Conservation (phyloP, 1,140 invertebrate species). For the Drosophila teissieri region DNA sequence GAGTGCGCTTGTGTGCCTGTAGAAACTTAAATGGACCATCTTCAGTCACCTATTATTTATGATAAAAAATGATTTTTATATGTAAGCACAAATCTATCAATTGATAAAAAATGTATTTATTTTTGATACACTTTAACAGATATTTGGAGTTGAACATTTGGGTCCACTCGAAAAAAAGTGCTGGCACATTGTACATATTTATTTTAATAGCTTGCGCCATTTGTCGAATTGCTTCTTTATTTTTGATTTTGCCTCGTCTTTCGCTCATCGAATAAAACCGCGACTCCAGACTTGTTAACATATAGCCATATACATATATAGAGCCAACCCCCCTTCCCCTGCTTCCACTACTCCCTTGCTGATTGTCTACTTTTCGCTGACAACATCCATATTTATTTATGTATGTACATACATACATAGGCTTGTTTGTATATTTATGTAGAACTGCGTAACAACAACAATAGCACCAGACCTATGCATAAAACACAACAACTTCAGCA, state of each 20-base stretch:
- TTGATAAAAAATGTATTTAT: not conserved
- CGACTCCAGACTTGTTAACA: constrained; percentile 42
- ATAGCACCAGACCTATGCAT: constrained; percentile 32
- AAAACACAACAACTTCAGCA: constrained; percentile 40
- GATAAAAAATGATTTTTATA: not conserved
- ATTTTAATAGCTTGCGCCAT: constrained; percentile 64
- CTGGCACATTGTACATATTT: constrained; percentile 43
- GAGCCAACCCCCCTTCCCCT: constrained; percentile 3
- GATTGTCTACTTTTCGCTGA: constrained; percentile 2
- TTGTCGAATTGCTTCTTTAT: constrained; percentile 63
- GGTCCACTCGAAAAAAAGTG: constrained; percentile 30
- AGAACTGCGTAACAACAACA: constrained; percentile 45
- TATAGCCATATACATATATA: constrained; percentile 14
- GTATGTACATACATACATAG: constrained; percentile 24
- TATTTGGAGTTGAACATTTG: not conserved
- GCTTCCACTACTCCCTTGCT: not conserved
- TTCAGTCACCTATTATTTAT: no score
- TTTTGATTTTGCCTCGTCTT: constrained; percentile 44
- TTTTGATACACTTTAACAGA: not conserved
- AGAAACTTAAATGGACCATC: no score
- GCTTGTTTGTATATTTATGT: constrained; percentile 38
- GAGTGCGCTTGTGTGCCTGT: no score
- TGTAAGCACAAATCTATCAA: no score
- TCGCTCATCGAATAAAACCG: constrained; percentile 24
- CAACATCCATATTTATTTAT: constrained; percentile 53